Evolutionary conservation across 2,797 vertebrate genomes (phyloP).

Genomic region (Chaetodon trifasciatus): DNA sequence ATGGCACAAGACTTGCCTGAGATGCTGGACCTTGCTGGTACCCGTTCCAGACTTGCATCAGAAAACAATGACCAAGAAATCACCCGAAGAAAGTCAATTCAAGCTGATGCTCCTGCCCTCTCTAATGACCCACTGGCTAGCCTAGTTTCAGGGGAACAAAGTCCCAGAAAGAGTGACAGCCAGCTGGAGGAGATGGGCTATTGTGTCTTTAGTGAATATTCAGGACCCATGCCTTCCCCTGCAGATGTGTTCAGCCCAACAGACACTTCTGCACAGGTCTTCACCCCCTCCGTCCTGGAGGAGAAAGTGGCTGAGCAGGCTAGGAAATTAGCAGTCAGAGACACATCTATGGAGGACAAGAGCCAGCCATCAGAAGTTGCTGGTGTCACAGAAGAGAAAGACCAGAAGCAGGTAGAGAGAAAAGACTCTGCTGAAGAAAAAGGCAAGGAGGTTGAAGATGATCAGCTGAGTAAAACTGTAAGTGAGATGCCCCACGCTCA

Average conservation of each 20-base stretch:
- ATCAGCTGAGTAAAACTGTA: conserved; percentile 40
- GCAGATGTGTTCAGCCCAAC: conserved; percentile 89
- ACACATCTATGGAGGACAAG: conserved; percentile 74
- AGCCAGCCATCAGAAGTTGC: conserved; percentile 30
- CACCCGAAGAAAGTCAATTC: conserved; percentile 87
- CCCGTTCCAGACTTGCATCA: conserved; percentile 92
- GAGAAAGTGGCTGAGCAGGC: conserved; percentile 83
- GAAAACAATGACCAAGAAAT: conserved; percentile 91
- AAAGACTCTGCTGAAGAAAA: conserved; percentile 71
- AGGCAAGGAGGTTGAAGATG: conserved; percentile 42
- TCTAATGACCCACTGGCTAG: conserved; percentile 81
- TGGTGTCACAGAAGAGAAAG: conserved; percentile 59
- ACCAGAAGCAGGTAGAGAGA: conserved; percentile 56
- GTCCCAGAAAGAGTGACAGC: conserved; percentile 89
- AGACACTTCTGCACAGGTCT: conserved; percentile 77
- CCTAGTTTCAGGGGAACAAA: conserved; percentile 81
- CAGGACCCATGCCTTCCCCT: conserved; percentile 96
- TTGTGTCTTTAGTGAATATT: conserved; percentile 99
- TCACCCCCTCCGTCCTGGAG: conserved; percentile 83
- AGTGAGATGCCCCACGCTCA: conserved; percentile 52
- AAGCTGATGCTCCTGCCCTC: conserved; percentile 81
- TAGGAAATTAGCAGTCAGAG: conserved; percentile 75
- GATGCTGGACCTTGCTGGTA: conserved; percentile 96
- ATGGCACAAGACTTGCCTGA: conserved; percentile 97
- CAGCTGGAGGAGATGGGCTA: conserved; percentile 97